Base-by-base conservation (phyloP, 2,113 vertebrate species). In the Hippocampus barbouri region DNA sequence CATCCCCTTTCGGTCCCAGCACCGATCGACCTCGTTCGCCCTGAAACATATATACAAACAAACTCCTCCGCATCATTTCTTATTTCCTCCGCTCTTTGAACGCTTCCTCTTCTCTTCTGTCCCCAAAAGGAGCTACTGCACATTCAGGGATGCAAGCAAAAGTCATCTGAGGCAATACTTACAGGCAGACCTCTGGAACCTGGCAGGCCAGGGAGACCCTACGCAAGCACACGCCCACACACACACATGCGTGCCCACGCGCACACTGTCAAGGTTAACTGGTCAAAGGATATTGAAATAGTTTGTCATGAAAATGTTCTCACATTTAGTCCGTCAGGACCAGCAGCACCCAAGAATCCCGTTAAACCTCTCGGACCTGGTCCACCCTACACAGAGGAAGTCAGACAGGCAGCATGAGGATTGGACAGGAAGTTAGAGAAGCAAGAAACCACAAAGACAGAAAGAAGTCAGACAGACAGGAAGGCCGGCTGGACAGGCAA, bases 1-100 rank as follows among this genome's bases (percentile, higher is more conserved):
- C 88, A 0, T 90, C 90, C 84, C 92, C 92, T 87, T 87, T 87
- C 40, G 65, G 77, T 70, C 92, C 92, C 0, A 88, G 61, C 43
- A 92, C 54, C 21, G 85, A 84, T 60, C 85, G 87, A 18, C 90
- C 91, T 72, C 72, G 77, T 64, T 92, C 85, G 67, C 92, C 92
- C 92, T 93, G 72, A 76, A 86, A 85, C 7, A 77, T 4, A 30
- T 16, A 15, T 7, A 83, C 47, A 76, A 1, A 41, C 54, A 75
- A 47, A 21, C 4, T 11, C 18, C 49, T 11, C 25, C 0, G 1
- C 4, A 34, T 0, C 40, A 34, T 4, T 18, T 20, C 25, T 65
- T n/a, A 63, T 23, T 43, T 30, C 18, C 3, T 68, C 4, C 1
- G 2, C 47, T 12, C 15, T 54, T 40, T 11, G 1, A 5, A 27